Evolutionary conservation across 2,113 vertebrate genomes (phyloP), one percentile per base, ranked within the genome.

Genomic region (Epinephelus lanceolatus): DNA sequence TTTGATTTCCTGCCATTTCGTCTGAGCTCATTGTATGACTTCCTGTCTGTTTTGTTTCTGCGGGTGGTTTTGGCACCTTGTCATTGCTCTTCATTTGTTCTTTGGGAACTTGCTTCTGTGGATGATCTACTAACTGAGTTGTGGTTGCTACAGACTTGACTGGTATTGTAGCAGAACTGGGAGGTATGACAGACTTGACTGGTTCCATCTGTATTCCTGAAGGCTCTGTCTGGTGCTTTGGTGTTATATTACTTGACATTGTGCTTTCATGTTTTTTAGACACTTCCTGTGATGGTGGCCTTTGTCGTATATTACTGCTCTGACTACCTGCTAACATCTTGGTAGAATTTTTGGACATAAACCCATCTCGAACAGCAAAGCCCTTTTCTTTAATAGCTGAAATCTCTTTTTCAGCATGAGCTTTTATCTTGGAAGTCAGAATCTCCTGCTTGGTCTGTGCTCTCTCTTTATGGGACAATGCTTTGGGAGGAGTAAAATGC

Each of bases 361-460:
- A 71, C 2, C 81, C 88, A 33, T 94, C 90, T 89, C 85, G 86
- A 76, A 86, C 85, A 27, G 90, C 90, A 60, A 92, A 93, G 13
- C 92, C 93, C 52, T 94, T 94, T 91, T 95, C 95, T 92, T 95
- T 96, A 45, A 96, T 94, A 6, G 95, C 95, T 71, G 94, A 95
- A 76, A 96, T 96, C 76, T 96, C 95, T 68, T 96, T 96, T 83
- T 96, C 94, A 47, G 95, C 95, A 49, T 96, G 94, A 81, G 95
- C 95, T 92, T 95, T 96, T 67, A 96, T 92, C 90, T 93, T 96
- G 19, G 94, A 95, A 2, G 95, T 95, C 65, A 96, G 90, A 62
- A 96, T 92, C 78, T 96, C 95, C 57, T 96, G 95, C 82, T 95
- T 95, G 33, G 92, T 94, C 82, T 94, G 93, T 59, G 89, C 80